Evolutionary conservation across 2,888 invertebrate genomes (phyloP).

Genomic region (Listrodromus nycthemerus): DNA sequence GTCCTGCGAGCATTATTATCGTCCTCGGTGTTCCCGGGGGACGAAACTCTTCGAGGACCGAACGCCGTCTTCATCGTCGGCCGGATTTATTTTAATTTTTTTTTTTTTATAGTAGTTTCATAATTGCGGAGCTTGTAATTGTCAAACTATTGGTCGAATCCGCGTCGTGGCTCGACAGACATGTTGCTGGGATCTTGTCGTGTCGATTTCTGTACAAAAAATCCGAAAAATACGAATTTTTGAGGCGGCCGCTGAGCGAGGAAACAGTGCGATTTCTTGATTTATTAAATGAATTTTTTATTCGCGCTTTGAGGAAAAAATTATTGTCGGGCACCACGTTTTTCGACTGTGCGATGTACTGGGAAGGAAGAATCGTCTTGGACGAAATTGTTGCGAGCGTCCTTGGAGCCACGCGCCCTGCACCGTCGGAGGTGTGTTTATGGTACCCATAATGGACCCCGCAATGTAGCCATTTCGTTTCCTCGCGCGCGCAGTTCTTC

Average conservation of each 20-base stretch:
- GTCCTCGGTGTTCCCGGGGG: not conserved
- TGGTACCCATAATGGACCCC: conserved; percentile 79
- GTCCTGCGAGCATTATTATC: conserved; percentile 36
- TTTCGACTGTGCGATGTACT: not conserved
- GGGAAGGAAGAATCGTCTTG: not conserved
- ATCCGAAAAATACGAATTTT: too few relatives aligned
- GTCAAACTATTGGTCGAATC: not conserved
- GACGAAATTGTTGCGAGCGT: conserved; percentile 48
- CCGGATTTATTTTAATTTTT: too few relatives aligned
- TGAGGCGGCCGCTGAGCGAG: too few relatives aligned
- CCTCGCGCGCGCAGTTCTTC: conserved; percentile 60
- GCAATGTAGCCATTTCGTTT: conserved; percentile 71
- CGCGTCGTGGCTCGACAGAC: not conserved
- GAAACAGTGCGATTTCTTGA: too few relatives aligned
- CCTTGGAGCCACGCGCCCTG: conserved; percentile 82
- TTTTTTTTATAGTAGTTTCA: not conserved
- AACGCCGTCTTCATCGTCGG: not conserved
- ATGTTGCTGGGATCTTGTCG: too few relatives aligned
- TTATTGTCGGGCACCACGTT: too few relatives aligned
- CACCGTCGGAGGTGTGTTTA: conserved; percentile 77
- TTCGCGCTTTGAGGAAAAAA: not conserved
- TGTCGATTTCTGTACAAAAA: too few relatives aligned
- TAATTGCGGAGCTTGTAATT: not conserved
- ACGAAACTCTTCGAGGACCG: conserved; percentile 6
- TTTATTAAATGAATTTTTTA: not conserved